Percentiles rank a stretch among this genome's conserved stretches.
These are phyloP conservation scores for Lagopus leucura DNA, from an alignment of 2,113 vertebrate species.

Conservation along the genomic window DNA sequence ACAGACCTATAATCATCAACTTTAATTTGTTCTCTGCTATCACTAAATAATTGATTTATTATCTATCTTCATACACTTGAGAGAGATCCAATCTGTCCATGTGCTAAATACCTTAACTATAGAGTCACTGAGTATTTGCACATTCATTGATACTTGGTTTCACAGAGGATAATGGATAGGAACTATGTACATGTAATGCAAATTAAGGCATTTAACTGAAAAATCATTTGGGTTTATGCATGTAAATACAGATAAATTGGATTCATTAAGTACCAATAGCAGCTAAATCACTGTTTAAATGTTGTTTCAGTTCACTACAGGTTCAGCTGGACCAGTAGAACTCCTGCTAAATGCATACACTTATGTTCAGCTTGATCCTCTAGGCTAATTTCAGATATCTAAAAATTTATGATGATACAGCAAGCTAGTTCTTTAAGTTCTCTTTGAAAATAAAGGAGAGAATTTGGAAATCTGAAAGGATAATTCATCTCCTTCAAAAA, in stretches of 20 bases:
- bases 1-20: neutral
- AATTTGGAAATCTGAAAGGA: neutral
- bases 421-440: neutral
- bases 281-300: neutral
- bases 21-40: neutral
- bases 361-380: neutral
- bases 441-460: neutral
- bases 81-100: neutral
- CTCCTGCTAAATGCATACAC: neutral
- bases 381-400: neutral
- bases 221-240: neutral
- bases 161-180: neutral
- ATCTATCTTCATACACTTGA: neutral
- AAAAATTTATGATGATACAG: neutral
- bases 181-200: neutral
- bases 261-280: neutral
- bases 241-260: neutral
- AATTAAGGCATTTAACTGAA: neutral
- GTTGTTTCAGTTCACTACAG: neutral
- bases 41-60: neutral
- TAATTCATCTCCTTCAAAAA: neutral
- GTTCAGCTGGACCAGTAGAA: neutral
- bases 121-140: neutral
- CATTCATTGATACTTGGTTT: neutral
- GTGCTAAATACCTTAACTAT: neutral